phyloP scores from a whole-genome alignment of 2,888 invertebrate species.

The Chironomus tentans region DNA sequence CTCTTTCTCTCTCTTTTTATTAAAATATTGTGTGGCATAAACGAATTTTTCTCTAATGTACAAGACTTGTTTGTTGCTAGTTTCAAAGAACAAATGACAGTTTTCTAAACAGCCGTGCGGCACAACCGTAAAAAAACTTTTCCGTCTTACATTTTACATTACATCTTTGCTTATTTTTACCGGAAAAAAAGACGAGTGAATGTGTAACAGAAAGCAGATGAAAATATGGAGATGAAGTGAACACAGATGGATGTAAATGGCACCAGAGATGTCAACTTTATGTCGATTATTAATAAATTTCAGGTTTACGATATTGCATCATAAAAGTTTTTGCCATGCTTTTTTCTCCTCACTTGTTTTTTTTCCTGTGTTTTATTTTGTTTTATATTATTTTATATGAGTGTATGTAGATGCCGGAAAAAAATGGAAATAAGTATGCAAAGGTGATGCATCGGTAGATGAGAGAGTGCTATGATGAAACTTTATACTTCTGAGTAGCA shows the following conservation, averaged over 20 bases:
- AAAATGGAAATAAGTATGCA: background rate
- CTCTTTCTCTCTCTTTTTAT: background rate
- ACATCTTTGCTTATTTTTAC: background rate
- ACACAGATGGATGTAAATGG: constrained; percentile 18
- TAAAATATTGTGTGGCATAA: constrained; percentile 15
- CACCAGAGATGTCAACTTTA: constrained; percentile 19
- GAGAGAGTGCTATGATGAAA: too few relatives aligned
- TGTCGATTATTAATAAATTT: constrained; percentile 24
- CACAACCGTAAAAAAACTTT: background rate
- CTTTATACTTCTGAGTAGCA: too few relatives aligned
- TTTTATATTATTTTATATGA: too few relatives aligned
- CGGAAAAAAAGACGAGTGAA: background rate
- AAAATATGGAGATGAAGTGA: background rate
- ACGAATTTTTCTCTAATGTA: constrained; percentile 22
- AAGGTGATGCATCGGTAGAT: too few relatives aligned
- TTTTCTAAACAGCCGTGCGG: background rate
- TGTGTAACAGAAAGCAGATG: background rate
- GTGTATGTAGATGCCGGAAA: background rate
- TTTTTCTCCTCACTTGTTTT: background rate
- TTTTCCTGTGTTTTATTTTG: too few relatives aligned
- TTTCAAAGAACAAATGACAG: background rate
- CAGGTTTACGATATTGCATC: constrained; percentile 25
- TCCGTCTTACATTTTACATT: background rate
- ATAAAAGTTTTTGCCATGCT: constrained; percentile 11
- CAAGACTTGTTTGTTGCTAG: constrained; percentile 17